Conservation (phyloP, 2,797 vertebrate genomes). For the Toxotes lorentzi region DNA sequence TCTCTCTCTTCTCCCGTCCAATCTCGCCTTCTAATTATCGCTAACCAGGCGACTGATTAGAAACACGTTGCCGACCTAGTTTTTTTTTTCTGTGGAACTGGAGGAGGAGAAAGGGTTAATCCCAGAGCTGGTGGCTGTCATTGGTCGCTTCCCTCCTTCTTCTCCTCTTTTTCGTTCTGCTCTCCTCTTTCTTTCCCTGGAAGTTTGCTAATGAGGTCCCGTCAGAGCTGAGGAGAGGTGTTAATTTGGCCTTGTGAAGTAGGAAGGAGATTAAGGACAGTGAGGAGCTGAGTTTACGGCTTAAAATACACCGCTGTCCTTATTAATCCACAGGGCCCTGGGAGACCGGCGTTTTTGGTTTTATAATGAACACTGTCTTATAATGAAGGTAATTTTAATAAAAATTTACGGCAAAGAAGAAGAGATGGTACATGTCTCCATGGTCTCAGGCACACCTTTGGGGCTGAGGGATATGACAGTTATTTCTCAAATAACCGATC, state of each 20-base stretch:
- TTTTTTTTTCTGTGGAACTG: slow-evolving; percentile 71
- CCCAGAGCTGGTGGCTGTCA: slow-evolving; percentile 88
- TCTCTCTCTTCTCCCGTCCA: slow-evolving; percentile 80
- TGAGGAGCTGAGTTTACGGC: slow-evolving; percentile 90
- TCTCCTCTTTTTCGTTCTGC: slow-evolving; percentile 78
- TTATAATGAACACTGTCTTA: slow-evolving; percentile 89
- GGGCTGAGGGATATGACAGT: slow-evolving; percentile 75
- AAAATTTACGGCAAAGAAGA: slow-evolving; percentile 81
- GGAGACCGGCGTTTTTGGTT: slow-evolving; percentile 87
- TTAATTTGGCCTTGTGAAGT: slow-evolving; percentile 91
- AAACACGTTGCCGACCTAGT: slow-evolving; percentile 87
- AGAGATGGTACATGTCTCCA: slow-evolving; percentile 73
- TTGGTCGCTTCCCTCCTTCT: slow-evolving; percentile 86
- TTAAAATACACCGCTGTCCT: slow-evolving; percentile 92
- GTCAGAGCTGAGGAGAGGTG: slow-evolving; percentile 90
- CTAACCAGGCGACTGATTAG: slow-evolving; percentile 90
- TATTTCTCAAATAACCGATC: slow-evolving; percentile 78
- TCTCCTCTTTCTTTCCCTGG: slow-evolving; percentile 86
- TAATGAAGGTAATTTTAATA: slow-evolving; percentile 91
- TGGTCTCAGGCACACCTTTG: slow-evolving; percentile 80
- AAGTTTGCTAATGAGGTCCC: slow-evolving; percentile 91
- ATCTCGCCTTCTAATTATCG: slow-evolving; percentile 89
- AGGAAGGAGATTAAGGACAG: slow-evolving; percentile 92
- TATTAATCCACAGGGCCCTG: slow-evolving; percentile 89
- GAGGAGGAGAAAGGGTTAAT: slow-evolving; percentile 88